These are phyloP conservation scores for Xenus cinereus DNA, from an alignment of 2,113 vertebrate species.

Conservation along the genomic window DNA sequence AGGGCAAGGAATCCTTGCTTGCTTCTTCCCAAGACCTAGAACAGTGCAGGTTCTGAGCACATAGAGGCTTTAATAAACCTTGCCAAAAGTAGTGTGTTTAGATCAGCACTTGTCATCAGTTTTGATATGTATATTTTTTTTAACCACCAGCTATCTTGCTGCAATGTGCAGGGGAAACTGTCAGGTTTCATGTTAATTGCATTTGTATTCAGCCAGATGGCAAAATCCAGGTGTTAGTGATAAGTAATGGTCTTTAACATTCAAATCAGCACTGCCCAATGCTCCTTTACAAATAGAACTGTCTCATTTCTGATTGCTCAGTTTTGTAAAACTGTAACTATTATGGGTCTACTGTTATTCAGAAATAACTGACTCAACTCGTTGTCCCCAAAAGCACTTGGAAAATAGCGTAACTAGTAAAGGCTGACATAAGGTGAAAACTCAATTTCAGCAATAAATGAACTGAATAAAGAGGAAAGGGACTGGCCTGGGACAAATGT, in stretches of 20 bases:
- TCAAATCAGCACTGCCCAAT: not conserved
- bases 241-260: not conserved
- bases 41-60: not conserved
- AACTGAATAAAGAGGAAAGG: not conserved
- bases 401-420: not conserved
- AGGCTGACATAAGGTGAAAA: not conserved
- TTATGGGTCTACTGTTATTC: not conserved
- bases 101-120: not conserved
- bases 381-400: not conserved
- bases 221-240: not conserved
- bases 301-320: not conserved
- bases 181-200: not conserved
- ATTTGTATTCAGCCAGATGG: not conserved
- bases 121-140: not conserved
- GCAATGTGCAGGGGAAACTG: not conserved
- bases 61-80: not conserved
- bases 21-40: not conserved
- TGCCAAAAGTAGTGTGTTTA: not conserved
- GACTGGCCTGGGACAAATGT: not conserved
- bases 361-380: not conserved
- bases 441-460: not conserved
- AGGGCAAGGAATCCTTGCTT: not conserved
- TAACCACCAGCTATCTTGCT: not conserved
- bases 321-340: not conserved
- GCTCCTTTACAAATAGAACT: not conserved